These are phyloP conservation scores for Drosophila paracracens DNA, from an alignment of 2,888 invertebrate species.

Conservation along the genomic window DNA sequence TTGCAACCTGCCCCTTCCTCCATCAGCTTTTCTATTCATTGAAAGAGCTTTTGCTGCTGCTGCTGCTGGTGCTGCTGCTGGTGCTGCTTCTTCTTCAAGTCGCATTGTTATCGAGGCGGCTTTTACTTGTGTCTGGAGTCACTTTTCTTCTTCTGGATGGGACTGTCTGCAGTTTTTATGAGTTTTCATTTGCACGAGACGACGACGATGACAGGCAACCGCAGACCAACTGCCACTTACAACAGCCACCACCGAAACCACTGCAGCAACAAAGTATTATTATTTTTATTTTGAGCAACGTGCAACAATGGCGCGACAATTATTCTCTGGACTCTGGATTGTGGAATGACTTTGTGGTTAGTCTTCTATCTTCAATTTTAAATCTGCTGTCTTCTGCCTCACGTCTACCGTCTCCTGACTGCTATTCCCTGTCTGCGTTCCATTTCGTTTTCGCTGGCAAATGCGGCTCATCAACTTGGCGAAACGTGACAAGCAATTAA, in stretches of 20 bases:
- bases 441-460: conserved; percentile 67
- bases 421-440: conserved; percentile 37
- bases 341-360: conserved; percentile 49
- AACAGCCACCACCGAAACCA: conserved; percentile 27
- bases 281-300: conserved; percentile 71
- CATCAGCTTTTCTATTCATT: conserved; percentile 13
- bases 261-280: conserved; percentile 19
- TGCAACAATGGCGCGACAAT: conserved; percentile 77
- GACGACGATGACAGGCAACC: conserved; percentile 50
- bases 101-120: conserved; percentile 51
- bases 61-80: not conserved
- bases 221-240: conserved; percentile 75
- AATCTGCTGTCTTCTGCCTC: not conserved
- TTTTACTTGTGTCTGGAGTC: conserved; percentile 49
- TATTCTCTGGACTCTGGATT: conserved; percentile 44
- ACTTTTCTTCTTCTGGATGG: conserved; percentile 46
- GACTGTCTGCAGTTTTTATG: conserved; percentile 68
- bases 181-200: conserved; percentile 64
- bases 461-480: conserved; percentile 58
- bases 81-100: conserved; percentile 6
- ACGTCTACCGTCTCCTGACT: not conserved
- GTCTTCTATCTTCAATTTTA: conserved; percentile 19
- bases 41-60: not conserved
- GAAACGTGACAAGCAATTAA: conserved; percentile 78
- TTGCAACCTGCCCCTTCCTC: conserved; percentile 32